phyloP scores from a whole-genome alignment of 2,113 vertebrate genomes.

The Barnardius zonarius region DNA sequence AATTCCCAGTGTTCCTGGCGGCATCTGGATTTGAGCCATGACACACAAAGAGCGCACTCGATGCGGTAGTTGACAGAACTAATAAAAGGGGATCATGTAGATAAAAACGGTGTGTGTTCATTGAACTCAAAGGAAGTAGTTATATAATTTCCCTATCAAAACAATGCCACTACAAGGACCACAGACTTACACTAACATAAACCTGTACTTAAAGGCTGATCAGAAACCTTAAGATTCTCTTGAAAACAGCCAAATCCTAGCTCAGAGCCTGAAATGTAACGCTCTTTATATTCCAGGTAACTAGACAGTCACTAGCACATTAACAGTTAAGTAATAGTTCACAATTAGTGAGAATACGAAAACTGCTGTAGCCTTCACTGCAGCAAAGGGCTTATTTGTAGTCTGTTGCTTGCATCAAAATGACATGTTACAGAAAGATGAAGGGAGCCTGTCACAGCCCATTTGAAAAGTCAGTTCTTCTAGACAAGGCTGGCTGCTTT shows the following conservation, averaged over 20 bases:
- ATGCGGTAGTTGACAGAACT: slow-evolving; percentile 15
- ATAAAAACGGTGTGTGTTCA: neutral
- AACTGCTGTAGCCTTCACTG: neutral
- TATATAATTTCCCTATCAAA: neutral
- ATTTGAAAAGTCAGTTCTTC: slow-evolving; percentile 53
- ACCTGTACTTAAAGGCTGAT: neutral
- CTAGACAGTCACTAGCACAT: neutral
- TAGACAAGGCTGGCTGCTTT: slow-evolving; percentile 32
- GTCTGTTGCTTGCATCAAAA: neutral
- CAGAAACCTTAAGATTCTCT: neutral
- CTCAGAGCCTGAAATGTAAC: neutral
- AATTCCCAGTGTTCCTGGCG: neutral
- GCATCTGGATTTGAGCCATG: slow-evolving; percentile 32
- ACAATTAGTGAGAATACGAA: neutral
- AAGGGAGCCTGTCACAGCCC: slow-evolving; percentile 42
- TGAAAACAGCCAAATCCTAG: neutral
- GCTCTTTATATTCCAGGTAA: neutral
- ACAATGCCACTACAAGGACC: neutral
- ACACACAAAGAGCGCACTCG: neutral
- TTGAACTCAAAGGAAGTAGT: neutral
- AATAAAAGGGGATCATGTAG: slow-evolving; percentile 21
- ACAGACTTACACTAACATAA: neutral
- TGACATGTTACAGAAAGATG: slow-evolving; percentile 19
- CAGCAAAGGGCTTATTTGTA: neutral
- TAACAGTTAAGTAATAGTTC: neutral